Conservation (phyloP, 2,113 vertebrate species). For the Brachionichthys hirsutus region DNA sequence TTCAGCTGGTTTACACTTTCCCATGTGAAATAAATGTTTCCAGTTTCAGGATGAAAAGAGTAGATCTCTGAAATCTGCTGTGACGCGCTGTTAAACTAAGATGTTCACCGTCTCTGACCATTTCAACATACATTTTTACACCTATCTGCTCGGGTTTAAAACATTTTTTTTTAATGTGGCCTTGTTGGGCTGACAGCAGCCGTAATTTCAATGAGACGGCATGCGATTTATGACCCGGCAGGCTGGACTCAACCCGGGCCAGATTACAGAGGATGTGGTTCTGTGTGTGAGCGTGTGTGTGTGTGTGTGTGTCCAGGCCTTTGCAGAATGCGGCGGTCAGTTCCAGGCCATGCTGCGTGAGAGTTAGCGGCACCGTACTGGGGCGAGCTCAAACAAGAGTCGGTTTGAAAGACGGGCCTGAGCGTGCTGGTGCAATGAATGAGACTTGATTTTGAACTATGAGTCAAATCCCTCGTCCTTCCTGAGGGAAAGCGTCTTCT, state of each 20-base stretch:
- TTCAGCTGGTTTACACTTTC: no score
- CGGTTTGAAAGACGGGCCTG: slow-evolving; percentile 22
- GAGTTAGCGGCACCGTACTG: slow-evolving; percentile 39
- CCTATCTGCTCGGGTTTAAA: slow-evolving; percentile 38
- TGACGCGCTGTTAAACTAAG: slow-evolving; percentile 21
- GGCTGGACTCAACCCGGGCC: slow-evolving; percentile 44
- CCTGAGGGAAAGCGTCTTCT: slow-evolving; percentile 45
- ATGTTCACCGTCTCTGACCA: slow-evolving; percentile 20
- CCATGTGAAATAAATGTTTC: slow-evolving; percentile 6
- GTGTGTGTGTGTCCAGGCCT: slow-evolving; percentile 7
- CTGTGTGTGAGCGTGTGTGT: slow-evolving; percentile 12
- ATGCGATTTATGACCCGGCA: slow-evolving; percentile 65
- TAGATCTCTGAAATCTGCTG: slow-evolving; percentile 24
- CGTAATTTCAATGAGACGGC: slow-evolving; percentile 48
- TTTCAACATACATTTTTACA: slow-evolving; percentile 43
- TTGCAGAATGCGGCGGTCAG: slow-evolving; percentile 39
- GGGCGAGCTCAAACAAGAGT: slow-evolving; percentile 30
- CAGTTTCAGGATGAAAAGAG: slow-evolving; percentile 18
- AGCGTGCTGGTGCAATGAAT: slow-evolving; percentile 16
- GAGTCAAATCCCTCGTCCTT: slow-evolving; percentile 50
- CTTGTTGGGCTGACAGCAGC: slow-evolving; percentile 45
- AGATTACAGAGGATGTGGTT: slow-evolving; percentile 65
- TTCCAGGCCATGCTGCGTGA: slow-evolving; percentile 41
- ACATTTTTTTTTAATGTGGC: slow-evolving; percentile 15
- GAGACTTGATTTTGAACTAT: slow-evolving; percentile 46